Evolutionary conservation across 2,888 invertebrate genomes (phyloP).

Genomic region (Eristalis arbustorum): DNA sequence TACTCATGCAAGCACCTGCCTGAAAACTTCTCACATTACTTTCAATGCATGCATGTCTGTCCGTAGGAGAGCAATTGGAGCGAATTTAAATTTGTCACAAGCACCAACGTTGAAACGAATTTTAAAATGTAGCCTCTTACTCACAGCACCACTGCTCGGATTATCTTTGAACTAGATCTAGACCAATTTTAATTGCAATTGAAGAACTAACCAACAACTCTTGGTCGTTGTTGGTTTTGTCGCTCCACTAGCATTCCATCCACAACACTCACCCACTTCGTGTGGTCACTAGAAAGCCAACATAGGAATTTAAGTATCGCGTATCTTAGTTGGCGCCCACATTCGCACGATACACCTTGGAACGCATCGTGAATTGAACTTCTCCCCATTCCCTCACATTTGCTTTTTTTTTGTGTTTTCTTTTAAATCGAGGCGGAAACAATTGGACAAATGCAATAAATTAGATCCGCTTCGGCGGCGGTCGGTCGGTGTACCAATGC

Average conservation of each 20-base stretch:
- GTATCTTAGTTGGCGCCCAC: slow-evolving; percentile 61
- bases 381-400: not conserved
- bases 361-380: slow-evolving; percentile 54
- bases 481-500: slow-evolving; percentile 28
- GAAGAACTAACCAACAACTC: slow-evolving; percentile 38
- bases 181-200: slow-evolving; percentile 57
- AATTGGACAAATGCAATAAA: slow-evolving; percentile 65
- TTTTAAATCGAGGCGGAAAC: slow-evolving; percentile 60
- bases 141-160: slow-evolving; percentile 20
- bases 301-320: slow-evolving; percentile 60
- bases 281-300: slow-evolving; percentile 39
- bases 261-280: slow-evolving; percentile 58
- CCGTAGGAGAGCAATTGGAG: slow-evolving; percentile 31
- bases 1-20: slow-evolving; percentile 39
- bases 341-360: slow-evolving; percentile 66
- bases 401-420: slow-evolving; percentile 3
- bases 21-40: slow-evolving; percentile 33
- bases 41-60: slow-evolving; percentile 14
- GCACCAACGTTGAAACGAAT: slow-evolving; percentile 2
- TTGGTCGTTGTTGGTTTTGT: slow-evolving; percentile 30
- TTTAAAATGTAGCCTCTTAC: not conserved
- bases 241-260: slow-evolving; percentile 48
- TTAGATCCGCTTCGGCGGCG: slow-evolving; percentile 46
- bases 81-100: slow-evolving; percentile 59
- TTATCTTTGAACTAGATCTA: slow-evolving; percentile 66